phyloP scores from a whole-genome alignment of 2,797 vertebrate species.

The Cryptoblepharus egeriae region DNA sequence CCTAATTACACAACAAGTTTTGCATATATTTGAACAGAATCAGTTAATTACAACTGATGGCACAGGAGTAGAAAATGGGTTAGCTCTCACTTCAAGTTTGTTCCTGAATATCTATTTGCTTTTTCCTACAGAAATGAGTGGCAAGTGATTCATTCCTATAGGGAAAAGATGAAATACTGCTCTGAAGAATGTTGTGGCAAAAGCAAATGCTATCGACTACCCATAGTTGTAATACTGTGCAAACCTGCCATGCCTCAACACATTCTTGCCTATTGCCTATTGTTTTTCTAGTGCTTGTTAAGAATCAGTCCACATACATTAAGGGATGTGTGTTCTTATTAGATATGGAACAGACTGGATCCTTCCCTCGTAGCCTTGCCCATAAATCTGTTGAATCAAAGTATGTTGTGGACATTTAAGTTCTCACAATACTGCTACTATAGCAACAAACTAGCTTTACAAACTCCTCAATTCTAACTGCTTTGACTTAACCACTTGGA shows the following conservation, averaged over 20 bases:
- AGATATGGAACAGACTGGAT: background rate
- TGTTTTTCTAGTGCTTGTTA: background rate
- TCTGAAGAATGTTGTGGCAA: background rate
- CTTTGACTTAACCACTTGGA: background rate
- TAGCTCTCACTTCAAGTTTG: background rate
- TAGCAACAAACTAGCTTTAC: background rate
- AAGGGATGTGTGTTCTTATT: background rate
- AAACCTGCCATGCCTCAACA: background rate
- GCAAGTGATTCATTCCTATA: background rate
- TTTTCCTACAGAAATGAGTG: background rate
- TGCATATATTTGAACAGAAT: background rate
- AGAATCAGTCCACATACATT: background rate
- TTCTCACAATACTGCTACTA: background rate
- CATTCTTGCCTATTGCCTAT: background rate
- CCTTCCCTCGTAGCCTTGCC: background rate
- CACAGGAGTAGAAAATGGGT: background rate
- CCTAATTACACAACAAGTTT: background rate
- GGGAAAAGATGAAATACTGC: background rate
- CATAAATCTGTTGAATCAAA: background rate
- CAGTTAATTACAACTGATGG: background rate
- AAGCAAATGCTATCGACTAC: background rate
- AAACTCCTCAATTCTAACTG: background rate
- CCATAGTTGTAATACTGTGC: background rate
- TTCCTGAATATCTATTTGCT: background rate
- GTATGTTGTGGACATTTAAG: background rate